These are phyloP conservation scores for Clarias fuscus DNA, from an alignment of 2,797 vertebrate genomes.

Conservation along the genomic window DNA sequence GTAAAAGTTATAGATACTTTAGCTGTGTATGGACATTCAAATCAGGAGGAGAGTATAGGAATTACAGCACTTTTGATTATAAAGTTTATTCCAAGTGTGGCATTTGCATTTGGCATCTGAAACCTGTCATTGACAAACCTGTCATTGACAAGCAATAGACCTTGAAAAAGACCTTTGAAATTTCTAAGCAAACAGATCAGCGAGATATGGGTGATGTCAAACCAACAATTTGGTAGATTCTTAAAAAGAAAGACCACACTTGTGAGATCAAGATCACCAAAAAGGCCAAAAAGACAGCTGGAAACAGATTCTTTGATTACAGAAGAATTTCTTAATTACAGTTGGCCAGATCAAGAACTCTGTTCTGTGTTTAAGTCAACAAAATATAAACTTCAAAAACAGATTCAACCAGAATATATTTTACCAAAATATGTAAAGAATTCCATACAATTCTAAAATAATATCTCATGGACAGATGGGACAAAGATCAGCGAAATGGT, in stretches of 20 bases:
- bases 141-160: neutral
- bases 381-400: neutral
- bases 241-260: neutral
- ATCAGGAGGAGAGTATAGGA: neutral
- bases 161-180: neutral
- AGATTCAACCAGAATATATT: neutral
- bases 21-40: neutral
- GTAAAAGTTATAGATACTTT: neutral
- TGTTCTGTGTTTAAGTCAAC: neutral
- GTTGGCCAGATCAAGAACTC: too few species aligned
- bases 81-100: neutral
- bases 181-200: neutral
- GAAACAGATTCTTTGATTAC: neutral
- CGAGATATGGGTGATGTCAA: neutral
- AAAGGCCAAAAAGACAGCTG: neutral
- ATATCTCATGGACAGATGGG: neutral
- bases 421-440: neutral
- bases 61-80: neutral
- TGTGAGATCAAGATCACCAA: neutral
- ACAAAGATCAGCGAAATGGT: neutral
- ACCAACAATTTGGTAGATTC: neutral
- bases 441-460: neutral
- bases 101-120: neutral
- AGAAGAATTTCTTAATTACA: neutral
- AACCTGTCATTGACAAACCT: neutral